Evolutionary conservation across 2,113 vertebrate species (phyloP).

Genomic region (Lagopus muta): DNA sequence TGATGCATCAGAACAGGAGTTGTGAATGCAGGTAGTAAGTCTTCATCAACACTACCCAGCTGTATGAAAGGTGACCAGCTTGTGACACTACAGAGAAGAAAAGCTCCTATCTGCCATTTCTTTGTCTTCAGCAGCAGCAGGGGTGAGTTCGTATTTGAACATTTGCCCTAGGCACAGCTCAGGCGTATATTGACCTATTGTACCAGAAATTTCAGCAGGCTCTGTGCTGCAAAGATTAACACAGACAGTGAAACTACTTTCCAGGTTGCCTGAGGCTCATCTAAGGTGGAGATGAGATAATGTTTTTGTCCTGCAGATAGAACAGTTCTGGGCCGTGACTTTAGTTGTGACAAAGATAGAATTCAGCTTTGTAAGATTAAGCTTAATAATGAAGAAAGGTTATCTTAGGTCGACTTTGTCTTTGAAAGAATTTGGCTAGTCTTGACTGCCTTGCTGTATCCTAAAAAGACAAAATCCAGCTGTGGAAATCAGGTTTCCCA

Average conservation of each 20-base stretch:
- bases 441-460: not conserved
- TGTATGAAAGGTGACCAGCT: not conserved
- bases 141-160: not conserved
- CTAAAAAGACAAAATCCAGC: constrained; percentile 10
- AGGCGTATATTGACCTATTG: not conserved
- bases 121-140: not conserved
- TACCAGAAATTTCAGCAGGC: not conserved
- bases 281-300: not conserved
- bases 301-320: not conserved
- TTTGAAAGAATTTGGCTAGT: constrained; percentile 1
- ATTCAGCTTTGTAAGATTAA: not conserved
- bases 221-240: not conserved
- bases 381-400: not conserved
- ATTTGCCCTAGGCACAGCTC: not conserved
- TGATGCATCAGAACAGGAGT: not conserved
- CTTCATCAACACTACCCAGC: not conserved
- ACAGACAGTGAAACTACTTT: not conserved
- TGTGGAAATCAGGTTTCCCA: not conserved
- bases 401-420: not conserved
- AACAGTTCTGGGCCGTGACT: not conserved
- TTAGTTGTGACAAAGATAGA: not conserved
- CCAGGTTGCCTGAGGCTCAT: not conserved
- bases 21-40: not conserved
- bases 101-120: not conserved
- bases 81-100: not conserved